Conservation (phyloP, 2,888 invertebrate genomes). For the Polymixis flavicincta region DNA sequence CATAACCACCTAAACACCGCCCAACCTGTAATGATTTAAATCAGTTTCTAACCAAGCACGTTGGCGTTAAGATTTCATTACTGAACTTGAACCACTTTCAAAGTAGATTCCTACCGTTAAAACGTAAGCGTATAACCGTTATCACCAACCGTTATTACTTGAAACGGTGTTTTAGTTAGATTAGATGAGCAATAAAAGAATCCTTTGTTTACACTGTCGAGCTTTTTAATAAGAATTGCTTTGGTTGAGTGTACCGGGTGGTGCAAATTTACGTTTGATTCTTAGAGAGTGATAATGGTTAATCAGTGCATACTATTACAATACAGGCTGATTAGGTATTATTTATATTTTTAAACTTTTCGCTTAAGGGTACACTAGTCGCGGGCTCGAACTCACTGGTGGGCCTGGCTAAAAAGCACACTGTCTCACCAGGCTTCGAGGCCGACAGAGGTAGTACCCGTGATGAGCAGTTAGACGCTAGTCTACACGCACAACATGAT, state of each 20-base stretch:
- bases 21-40: constrained; percentile 22
- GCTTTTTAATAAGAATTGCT: constrained; percentile 34
- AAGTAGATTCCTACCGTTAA: constrained; percentile 18
- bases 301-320: no score
- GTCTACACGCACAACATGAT: no score
- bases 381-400: no score
- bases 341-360: no score
- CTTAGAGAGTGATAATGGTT: no score
- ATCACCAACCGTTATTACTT: constrained; percentile 27
- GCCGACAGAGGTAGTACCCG: no score
- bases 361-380: no score
- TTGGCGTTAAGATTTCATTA: constrained; percentile 34
- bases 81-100: constrained; percentile 29
- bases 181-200: constrained; percentile 32
- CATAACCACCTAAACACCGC: constrained; percentile 7
- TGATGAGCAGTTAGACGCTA: no score
- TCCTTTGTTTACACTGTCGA: constrained; percentile 34
- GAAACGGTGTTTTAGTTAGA: constrained; percentile 47
- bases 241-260: not conserved
- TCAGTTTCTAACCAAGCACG: constrained; percentile 20
- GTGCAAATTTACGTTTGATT: not conserved
- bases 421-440: no score
- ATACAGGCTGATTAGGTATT: no score
- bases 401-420: no score
- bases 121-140: constrained; percentile 33